Evolutionary conservation across 2,888 invertebrate genomes (phyloP), one percentile per base, ranked within the genome.

Genomic region (Diarsia mendica): DNA sequence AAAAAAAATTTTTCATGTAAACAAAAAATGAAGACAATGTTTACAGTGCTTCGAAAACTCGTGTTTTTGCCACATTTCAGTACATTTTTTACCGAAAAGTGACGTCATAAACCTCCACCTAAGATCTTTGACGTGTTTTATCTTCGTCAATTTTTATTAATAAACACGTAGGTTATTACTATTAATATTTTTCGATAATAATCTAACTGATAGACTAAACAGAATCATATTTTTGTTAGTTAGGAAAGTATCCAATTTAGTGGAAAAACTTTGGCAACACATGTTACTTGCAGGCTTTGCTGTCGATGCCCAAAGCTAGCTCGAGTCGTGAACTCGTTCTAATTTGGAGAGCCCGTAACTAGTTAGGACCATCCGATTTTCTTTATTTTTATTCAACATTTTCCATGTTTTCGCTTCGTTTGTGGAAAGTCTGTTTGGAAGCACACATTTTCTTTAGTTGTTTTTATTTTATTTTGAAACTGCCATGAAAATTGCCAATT

Each of bases 281-380:
- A 63, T 49, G 66, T 67, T 78, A 81, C 66, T 81, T 66, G 61
- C 81, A 75, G 61, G 33, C 66, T 55, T 65, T 33, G 65, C 39
- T 79, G 65, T 79, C 64, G 13, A 44, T 76, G 55, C 33, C 49
- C 65, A 20, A 58, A 67, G 23, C 75, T 48, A 23, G 46, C 51
- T 64, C 61, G 46, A 39, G 39, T 33, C 58, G 60, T 39, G 23
- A 33, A 67, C 15, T 68, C 60, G 77, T 76, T 82, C 79, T 79
- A 82, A 79, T 79, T 79, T 76, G 49, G 82, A 76, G 79, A 60
- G 65, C 20, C 44, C 33, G 76, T 76, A 46, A 60, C 77, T 76
- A 82, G 79, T 55, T 68, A 64, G 61, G 18, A 48, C 23, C n/a
- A 81, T 23, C 65, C 61, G 39, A 77, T 77, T 77, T 64, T n/a